Conservation (phyloP, 2,888 invertebrate genomes). For the Xestia ashworthii region DNA sequence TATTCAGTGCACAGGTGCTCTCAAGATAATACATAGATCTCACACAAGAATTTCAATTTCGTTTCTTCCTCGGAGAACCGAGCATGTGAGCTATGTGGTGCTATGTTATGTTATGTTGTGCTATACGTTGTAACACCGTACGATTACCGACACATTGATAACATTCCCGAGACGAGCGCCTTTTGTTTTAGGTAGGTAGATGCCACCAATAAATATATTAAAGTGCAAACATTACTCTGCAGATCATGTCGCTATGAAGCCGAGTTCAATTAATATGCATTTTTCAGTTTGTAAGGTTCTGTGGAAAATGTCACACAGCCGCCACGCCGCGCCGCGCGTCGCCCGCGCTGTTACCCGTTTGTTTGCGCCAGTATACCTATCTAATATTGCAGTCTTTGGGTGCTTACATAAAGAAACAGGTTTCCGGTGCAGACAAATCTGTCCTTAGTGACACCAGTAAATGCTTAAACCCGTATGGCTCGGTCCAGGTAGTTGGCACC, state of each 20-base stretch:
- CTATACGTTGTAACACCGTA: not conserved
- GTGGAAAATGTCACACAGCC: not conserved
- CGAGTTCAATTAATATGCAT: not conserved
- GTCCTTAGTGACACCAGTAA: no score
- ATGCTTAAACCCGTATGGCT: no score
- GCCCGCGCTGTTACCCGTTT: not conserved
- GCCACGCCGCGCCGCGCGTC: no score
- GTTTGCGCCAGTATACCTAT: no score
- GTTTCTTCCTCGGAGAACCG: not conserved
- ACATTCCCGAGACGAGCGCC: constrained; percentile 4
- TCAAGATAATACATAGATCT: constrained; percentile 12
- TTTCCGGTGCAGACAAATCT: no score
- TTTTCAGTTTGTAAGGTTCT: not conserved
- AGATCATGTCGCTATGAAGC: no score
- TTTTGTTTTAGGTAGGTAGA: not conserved
- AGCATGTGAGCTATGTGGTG: not conserved
- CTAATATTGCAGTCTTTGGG: no score
- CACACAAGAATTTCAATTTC: constrained; percentile 29
- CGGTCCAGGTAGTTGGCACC: no score
- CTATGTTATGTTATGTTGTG: not conserved
- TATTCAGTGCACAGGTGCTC: constrained; percentile 6
- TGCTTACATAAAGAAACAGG: no score
- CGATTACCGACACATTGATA: constrained; percentile 28
- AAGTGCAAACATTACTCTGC: not conserved
- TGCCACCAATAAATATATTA: not conserved